Base-by-base conservation (phyloP, 1,140 invertebrate genomes). In the Formica exsecta region DNA sequence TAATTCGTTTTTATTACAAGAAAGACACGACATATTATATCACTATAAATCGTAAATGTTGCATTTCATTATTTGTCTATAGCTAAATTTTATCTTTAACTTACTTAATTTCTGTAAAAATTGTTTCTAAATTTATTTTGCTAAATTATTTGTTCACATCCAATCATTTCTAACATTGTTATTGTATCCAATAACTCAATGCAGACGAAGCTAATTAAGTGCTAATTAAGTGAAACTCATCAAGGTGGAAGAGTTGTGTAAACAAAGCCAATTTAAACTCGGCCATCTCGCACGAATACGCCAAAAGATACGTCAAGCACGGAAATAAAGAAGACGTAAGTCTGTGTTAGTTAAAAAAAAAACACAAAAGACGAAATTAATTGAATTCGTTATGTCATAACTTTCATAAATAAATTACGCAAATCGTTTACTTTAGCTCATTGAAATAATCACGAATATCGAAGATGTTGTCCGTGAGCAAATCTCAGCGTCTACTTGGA, bases 261-360 rank as follows among this genome's bases (percentile, higher is more conserved):
- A 8, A 5, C 13, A 22, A 22, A 38, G 8, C n/a, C 13, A 74
- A 74, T 2, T 74, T 74, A 25, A n/a, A 38, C 6, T 36, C n/a
- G 11, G 71, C 71, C 16, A 74, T 74, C 16, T 74, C 32, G 29
- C 13, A 74, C 1, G 51, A 57, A 7, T 74, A 38, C n/a, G 54
- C n/a, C 32, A 74, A 59, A 6, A 57, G 32, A 59, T 36, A 38
- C 11, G 54, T 74, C 3, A 32, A 38, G 13, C 51, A 38, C 32
- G 51, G 59, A 25, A 59, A 36, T 59, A 74, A 16, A 74, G 16
- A 74, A 38, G 32, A 74, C 2, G 71, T 74, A 16, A 59, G 71
- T 38, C 29, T 32, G n/a, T 0, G 8, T 36, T 48, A n/a, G 1
- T 9, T 3, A 25, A 16, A 25, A 25, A 16, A 25, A 38, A 16